phyloP scores from a whole-genome alignment of 1,140 invertebrate species.

The Gonioctena quinquepunctata region DNA sequence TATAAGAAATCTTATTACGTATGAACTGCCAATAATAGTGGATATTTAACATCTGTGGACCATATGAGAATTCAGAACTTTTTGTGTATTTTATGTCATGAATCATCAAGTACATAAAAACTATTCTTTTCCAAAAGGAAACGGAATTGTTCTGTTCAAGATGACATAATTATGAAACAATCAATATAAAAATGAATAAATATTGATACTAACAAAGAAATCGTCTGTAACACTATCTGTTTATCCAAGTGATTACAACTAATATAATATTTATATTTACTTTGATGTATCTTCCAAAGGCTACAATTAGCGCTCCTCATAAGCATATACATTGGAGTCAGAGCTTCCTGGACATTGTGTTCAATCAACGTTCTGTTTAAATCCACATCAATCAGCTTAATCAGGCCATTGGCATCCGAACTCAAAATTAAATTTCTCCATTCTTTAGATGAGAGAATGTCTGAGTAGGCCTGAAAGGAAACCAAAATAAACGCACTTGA shows the following conservation, averaged over 20 bases:
- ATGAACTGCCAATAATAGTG: too few species aligned
- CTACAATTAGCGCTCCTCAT: slow-evolving; percentile 31
- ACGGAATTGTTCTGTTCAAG: too few species aligned
- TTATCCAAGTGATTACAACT: background rate
- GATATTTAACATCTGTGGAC: too few species aligned
- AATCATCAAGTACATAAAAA: too few species aligned
- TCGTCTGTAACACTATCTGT: too few species aligned
- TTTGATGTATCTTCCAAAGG: slow-evolving; percentile 45
- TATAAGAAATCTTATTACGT: too few species aligned
- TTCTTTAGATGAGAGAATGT: slow-evolving; percentile 37
- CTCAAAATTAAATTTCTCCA: slow-evolving; percentile 43
- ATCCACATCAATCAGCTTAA: slow-evolving; percentile 36
- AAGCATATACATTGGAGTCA: slow-evolving; percentile 38
- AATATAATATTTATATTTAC: slow-evolving; percentile 23
- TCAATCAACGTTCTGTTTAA: slow-evolving; percentile 38
- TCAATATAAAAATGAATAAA: too few species aligned
- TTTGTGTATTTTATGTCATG: too few species aligned
- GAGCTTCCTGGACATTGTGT: slow-evolving; percentile 24
- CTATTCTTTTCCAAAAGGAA: too few species aligned
- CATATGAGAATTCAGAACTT: too few species aligned
- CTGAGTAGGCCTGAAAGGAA: slow-evolving; percentile 34
- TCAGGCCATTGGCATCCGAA: slow-evolving; percentile 24
- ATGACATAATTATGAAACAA: too few species aligned
- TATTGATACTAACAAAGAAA: too few species aligned
- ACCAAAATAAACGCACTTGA: background rate